phyloP scores from a whole-genome alignment of 2,797 vertebrate species.

The Micropoecilia bifurca region DNA sequence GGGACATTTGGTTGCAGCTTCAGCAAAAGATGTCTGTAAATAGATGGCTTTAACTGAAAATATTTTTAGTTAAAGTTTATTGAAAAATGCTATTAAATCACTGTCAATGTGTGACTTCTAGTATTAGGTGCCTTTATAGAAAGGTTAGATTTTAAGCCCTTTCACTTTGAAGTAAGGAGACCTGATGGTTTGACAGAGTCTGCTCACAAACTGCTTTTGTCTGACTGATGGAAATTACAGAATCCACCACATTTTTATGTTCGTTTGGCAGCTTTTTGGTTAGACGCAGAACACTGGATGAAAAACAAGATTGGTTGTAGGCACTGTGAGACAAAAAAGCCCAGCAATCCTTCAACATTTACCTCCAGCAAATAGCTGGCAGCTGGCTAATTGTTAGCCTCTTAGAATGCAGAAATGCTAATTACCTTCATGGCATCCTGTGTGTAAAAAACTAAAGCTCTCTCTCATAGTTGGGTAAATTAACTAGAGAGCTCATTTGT shows the following conservation, averaged over 20 bases:
- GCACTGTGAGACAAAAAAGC: background rate
- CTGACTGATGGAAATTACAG: background rate
- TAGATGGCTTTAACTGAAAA: background rate
- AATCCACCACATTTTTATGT: background rate
- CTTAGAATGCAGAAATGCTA: background rate
- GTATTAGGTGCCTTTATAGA: background rate
- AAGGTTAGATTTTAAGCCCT: background rate
- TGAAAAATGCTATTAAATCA: background rate
- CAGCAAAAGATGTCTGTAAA: background rate
- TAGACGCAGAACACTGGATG: background rate
- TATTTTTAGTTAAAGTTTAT: background rate
- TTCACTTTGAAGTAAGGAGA: background rate
- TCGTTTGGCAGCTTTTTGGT: background rate
- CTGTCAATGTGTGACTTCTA: background rate
- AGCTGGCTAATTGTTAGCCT: background rate
- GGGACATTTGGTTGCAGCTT: background rate
- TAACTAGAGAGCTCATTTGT: background rate
- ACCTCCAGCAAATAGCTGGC: too few species aligned
- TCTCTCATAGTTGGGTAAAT: background rate
- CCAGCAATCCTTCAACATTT: too few species aligned
- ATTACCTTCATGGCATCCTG: background rate
- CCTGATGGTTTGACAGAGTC: background rate
- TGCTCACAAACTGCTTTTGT: background rate
- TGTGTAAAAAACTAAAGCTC: background rate
- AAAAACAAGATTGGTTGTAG: background rate